These are phyloP conservation scores for Bruchidius siliquastri DNA, from an alignment of 2,888 invertebrate species.

Conservation along the genomic window DNA sequence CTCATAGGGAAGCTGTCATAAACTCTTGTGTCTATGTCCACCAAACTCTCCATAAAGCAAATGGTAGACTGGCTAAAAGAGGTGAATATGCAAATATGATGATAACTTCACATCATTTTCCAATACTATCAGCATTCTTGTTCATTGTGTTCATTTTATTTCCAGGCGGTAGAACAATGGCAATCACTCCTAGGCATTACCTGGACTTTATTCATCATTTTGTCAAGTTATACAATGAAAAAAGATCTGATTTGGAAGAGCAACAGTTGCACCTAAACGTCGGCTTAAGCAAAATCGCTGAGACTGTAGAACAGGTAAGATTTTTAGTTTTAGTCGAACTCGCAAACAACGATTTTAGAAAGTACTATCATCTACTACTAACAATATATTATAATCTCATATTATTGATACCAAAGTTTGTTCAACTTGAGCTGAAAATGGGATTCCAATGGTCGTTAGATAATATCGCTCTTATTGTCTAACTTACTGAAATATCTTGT, in stretches of 20 bases:
- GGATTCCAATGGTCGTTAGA: too few relatives aligned
- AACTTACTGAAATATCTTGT: not conserved
- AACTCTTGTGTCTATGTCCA: slow-evolving; percentile 98
- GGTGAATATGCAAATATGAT: slow-evolving; percentile 48
- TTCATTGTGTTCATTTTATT: not conserved
- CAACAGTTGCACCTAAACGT: slow-evolving; percentile 98
- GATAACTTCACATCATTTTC: too few relatives aligned
- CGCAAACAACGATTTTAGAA: too few relatives aligned
- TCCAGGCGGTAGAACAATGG: slow-evolving; percentile 79
- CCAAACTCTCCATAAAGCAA: slow-evolving; percentile 93
- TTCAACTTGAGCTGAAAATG: too few relatives aligned
- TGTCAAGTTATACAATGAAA: slow-evolving; percentile 95
- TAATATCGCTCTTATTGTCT: too few relatives aligned
- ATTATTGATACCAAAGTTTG: too few relatives aligned
- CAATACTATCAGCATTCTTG: not conserved
- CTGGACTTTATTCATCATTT: slow-evolving; percentile 99
- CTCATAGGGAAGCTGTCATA: slow-evolving; percentile 94
- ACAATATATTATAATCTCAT: too few relatives aligned
- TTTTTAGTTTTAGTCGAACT: not conserved
- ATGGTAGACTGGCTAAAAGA: slow-evolving; percentile 81
- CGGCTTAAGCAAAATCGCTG: slow-evolving; percentile 96
- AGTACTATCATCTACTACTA: too few relatives aligned
- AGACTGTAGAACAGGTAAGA: slow-evolving; percentile 86
- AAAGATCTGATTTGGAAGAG: slow-evolving; percentile 96
- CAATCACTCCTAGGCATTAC: slow-evolving; percentile 96